Evolutionary conservation across 2,888 invertebrate genomes (phyloP).

Genomic region (Eretmocerus hayati): DNA sequence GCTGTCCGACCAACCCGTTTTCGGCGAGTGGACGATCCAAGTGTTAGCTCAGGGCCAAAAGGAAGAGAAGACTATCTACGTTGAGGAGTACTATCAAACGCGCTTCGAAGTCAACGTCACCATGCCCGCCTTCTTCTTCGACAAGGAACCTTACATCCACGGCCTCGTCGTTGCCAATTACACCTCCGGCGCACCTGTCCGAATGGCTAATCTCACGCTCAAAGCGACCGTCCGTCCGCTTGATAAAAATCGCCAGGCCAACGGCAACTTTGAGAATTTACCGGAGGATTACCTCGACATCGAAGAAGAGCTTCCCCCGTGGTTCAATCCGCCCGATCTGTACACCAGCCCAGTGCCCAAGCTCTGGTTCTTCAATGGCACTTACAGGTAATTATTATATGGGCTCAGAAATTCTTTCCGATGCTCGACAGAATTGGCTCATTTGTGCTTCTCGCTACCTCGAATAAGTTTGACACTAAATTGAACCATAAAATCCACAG

Average conservation of each 20-base stretch:
- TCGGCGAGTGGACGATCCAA: slow-evolving; percentile 85
- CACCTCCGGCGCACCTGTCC: slow-evolving; percentile 87
- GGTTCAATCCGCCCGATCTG: slow-evolving; percentile 59
- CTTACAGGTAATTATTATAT: slow-evolving; percentile 56
- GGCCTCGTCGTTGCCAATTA: slow-evolving; percentile 92
- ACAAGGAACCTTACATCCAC: slow-evolving; percentile 73
- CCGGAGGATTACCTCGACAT: slow-evolving; percentile 71
- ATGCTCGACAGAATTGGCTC: too few relatives aligned
- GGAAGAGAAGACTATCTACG: slow-evolving; percentile 78
- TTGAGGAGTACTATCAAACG: slow-evolving; percentile 93
- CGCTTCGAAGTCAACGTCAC: slow-evolving; percentile 93
- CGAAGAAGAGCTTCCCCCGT: slow-evolving; percentile 74
- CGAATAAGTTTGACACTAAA: background rate
- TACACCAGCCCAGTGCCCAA: slow-evolving; percentile 59
- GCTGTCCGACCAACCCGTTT: slow-evolving; percentile 85
- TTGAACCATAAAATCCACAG: slow-evolving; percentile 42
- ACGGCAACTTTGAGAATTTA: slow-evolving; percentile 42
- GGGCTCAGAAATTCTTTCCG: background rate
- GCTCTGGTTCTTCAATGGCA: slow-evolving; percentile 78
- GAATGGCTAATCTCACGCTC: slow-evolving; percentile 80
- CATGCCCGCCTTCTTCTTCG: slow-evolving; percentile 90
- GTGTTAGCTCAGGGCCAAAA: slow-evolving; percentile 83
- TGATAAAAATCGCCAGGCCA: slow-evolving; percentile 31
- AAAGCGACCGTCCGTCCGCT: slow-evolving; percentile 71
- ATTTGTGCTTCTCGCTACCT: too few relatives aligned